Percentiles rank a stretch among this genome's conserved stretches.
phyloP scores from a whole-genome alignment of 2,113 vertebrate genomes.

The Tinamus guttatus region DNA sequence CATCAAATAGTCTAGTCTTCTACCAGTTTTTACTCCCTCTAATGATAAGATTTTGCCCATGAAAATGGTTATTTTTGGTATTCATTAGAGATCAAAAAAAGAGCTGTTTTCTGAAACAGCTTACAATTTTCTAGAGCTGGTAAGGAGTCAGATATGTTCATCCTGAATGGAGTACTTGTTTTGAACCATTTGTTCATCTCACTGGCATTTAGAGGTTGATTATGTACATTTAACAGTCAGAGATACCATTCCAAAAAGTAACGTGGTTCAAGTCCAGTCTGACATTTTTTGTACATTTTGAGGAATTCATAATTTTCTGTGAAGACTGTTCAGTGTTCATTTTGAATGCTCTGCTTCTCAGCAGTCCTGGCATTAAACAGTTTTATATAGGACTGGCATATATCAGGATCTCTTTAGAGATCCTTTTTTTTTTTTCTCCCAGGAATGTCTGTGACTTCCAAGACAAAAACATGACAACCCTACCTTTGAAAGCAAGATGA shows the following conservation, averaged over 20 bases:
- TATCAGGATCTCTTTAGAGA: neutral
- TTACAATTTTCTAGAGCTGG: neutral
- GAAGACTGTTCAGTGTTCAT: neutral
- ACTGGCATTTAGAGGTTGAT: neutral
- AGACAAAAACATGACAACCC: neutral
- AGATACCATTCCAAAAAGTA: neutral
- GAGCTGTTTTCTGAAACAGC: neutral
- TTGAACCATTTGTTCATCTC: neutral
- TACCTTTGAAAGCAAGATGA: neutral
- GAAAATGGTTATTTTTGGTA: neutral
- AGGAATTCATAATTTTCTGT: neutral
- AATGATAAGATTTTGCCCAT: neutral
- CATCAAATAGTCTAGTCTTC: neutral
- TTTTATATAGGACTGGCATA: neutral
- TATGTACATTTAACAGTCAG: neutral
- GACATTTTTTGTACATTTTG: neutral
- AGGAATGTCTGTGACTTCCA: neutral
- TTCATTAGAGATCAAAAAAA: rapidly evolving
- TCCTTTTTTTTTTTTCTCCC: neutral
- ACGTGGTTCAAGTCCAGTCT: neutral
- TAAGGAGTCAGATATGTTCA: neutral
- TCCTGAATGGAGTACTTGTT: neutral
- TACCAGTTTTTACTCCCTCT: neutral
- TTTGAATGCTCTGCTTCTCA: neutral
- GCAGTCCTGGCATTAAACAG: neutral